A percentile compares a stretch with the other conserved stretches of the same genome.
phyloP scores from a whole-genome alignment of 2,113 vertebrate genomes.

The Notothenia rossii region DNA sequence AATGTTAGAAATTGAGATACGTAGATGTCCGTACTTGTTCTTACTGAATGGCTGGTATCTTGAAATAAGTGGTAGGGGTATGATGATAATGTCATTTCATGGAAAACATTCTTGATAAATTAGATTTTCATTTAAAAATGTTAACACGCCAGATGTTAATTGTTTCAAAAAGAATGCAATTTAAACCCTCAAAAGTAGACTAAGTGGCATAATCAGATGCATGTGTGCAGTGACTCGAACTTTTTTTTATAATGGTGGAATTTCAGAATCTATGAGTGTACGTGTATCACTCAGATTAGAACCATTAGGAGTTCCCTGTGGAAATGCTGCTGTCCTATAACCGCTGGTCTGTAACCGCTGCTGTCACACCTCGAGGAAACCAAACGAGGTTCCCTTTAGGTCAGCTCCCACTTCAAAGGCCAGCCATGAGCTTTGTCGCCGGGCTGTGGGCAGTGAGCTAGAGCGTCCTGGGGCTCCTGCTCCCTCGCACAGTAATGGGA shows the following conservation, averaged over 20 bases:
- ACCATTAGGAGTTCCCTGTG: background rate
- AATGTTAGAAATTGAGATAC: background rate
- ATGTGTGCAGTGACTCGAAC: background rate
- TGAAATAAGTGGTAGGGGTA: background rate
- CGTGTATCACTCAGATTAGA: slow-evolving; percentile 1
- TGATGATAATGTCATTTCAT: slow-evolving; percentile 7
- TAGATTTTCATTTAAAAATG: slow-evolving; percentile 16
- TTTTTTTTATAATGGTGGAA: slow-evolving; percentile 10
- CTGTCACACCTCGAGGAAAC: slow-evolving; percentile 50
- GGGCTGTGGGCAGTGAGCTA: slow-evolving; percentile 68
- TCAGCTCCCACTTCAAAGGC: slow-evolving; percentile 70
- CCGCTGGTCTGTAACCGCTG: slow-evolving; percentile 19
- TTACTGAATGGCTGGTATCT: slow-evolving; percentile 3
- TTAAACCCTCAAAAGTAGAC: background rate
- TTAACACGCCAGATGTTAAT: slow-evolving; percentile 22
- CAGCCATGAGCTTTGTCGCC: slow-evolving; percentile 49
- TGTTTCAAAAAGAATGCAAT: background rate
- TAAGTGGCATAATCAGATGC: background rate
- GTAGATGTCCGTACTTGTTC: background rate
- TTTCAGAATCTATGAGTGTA: slow-evolving; percentile 5
- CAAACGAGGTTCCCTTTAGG: slow-evolving; percentile 57
- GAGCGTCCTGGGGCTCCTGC: slow-evolving; percentile 59
- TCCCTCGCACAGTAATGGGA: slow-evolving; percentile 71
- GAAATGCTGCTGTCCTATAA: slow-evolving; percentile 33
- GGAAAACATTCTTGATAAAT: slow-evolving; percentile 7